A percentile compares a stretch with the other conserved stretches of the same genome.
Evolutionary conservation across 2,888 invertebrate genomes (phyloP).

Genomic region (Melinopterus prodromus): DNA sequence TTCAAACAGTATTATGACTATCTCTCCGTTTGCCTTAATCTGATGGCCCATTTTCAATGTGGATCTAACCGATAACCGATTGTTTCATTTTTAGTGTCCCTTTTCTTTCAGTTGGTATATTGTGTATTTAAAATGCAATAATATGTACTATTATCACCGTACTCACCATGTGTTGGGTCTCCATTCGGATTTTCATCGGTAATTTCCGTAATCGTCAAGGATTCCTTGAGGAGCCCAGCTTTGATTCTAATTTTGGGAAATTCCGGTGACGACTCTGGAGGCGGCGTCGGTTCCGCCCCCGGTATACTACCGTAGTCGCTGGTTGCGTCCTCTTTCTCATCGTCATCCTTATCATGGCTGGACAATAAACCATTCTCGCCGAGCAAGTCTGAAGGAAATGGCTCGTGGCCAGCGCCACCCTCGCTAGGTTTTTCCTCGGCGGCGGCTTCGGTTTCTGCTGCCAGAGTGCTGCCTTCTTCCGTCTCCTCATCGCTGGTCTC

Average conservation of each 20-base stretch:
- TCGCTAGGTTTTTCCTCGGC: constrained; percentile 33
- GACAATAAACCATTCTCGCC: constrained; percentile 39
- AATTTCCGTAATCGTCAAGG: constrained; percentile 56
- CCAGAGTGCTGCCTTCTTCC: constrained; percentile 36
- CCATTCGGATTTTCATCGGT: constrained; percentile 56
- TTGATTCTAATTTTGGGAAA: constrained; percentile 59
- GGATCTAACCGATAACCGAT: too few relatives aligned
- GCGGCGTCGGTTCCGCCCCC: constrained; percentile 56
- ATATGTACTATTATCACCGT: background rate
- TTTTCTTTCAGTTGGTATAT: too few relatives aligned
- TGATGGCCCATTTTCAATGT: too few relatives aligned
- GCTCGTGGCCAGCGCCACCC: constrained; percentile 27
- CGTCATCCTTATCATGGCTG: constrained; percentile 32
- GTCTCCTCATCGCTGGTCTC: constrained; percentile 46
- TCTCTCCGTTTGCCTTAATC: too few relatives aligned
- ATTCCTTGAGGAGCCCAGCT: constrained; percentile 54
- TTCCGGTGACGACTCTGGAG: constrained; percentile 51
- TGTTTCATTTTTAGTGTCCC: too few relatives aligned
- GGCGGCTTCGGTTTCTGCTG: constrained; percentile 28
- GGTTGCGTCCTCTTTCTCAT: constrained; percentile 35
- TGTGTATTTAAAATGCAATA: too few relatives aligned
- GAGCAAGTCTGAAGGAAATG: constrained; percentile 51
- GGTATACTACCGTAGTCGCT: constrained; percentile 50
- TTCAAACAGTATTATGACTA: too few relatives aligned
- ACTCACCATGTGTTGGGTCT: constrained; percentile 44